Evolutionary conservation across 1,140 invertebrate genomes (phyloP).

Genomic region (Dryas iulia): DNA sequence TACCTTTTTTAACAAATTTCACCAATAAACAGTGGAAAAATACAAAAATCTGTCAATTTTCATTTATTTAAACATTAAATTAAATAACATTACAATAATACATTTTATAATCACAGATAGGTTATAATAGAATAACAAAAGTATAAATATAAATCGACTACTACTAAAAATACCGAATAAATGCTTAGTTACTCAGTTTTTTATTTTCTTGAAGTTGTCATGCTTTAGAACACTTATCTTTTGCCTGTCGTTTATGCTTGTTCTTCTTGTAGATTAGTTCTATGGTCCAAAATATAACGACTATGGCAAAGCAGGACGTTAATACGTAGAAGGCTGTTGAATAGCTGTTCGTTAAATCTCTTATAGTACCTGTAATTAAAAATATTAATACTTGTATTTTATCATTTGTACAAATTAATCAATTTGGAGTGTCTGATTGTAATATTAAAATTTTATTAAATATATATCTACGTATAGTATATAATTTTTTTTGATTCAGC

Average conservation of each 20-base stretch:
- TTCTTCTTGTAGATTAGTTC: constrained; percentile 57
- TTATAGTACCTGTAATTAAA: constrained; percentile 49
- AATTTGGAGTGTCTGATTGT: no score
- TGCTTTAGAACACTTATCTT: constrained; percentile 1
- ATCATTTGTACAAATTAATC: no score
- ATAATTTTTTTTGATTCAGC: no score
- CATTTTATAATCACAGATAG: neutral
- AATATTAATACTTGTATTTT: no score
- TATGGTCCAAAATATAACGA: constrained; percentile 57
- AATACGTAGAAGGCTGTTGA: constrained; percentile 55
- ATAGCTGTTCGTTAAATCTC: constrained; percentile 58
- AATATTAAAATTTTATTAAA: no score
- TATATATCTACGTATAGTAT: no score
- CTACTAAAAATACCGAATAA: neutral
- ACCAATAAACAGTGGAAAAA: no score
- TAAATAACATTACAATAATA: neutral
- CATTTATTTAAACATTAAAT: neutral
- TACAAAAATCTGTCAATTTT: no score
- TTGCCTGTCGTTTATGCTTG: constrained; percentile 46
- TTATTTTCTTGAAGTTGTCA: neutral
- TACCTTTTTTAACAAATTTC: no score
- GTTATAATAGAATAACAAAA: neutral
- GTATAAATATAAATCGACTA: neutral
- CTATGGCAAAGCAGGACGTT: constrained; percentile 44
- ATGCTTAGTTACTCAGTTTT: neutral